phyloP scores from a whole-genome alignment of 2,888 invertebrate species.

The Pterostichus niger region DNA sequence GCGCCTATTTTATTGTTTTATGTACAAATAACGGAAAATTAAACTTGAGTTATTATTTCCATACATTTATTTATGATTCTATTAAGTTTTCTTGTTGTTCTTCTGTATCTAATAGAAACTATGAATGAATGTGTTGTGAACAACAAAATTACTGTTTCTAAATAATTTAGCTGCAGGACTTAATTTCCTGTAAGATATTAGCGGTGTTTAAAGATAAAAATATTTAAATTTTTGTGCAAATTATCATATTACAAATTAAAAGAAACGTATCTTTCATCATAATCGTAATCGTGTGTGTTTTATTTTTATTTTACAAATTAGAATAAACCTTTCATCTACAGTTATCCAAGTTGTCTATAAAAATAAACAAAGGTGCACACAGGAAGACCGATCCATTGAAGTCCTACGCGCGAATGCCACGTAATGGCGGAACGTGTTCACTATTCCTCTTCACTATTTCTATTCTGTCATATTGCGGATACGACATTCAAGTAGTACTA shows the following conservation, averaged over 20 bases:
- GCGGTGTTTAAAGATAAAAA: constrained; percentile 1
- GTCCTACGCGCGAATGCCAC: constrained; percentile 35
- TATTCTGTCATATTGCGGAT: constrained; percentile 17
- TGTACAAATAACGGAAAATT: too few relatives aligned
- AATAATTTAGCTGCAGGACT: too few relatives aligned
- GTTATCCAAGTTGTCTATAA: constrained; percentile 5
- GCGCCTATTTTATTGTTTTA: too few relatives aligned
- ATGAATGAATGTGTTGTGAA: too few relatives aligned
- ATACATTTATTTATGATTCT: too few relatives aligned
- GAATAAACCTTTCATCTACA: constrained; percentile 35
- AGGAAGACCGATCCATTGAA: constrained; percentile 15
- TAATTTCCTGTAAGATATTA: too few relatives aligned
- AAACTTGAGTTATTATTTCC: too few relatives aligned
- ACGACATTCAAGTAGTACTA: constrained; percentile 19
- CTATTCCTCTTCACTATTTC: too few relatives aligned
- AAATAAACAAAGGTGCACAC: constrained; percentile 6
- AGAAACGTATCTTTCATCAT: constrained; percentile 8
- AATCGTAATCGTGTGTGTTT: background rate
- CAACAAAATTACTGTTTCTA: too few relatives aligned
- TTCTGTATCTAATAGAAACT: too few relatives aligned
- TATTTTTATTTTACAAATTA: constrained; percentile 4
- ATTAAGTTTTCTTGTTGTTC: too few relatives aligned
- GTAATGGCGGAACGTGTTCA: background rate
- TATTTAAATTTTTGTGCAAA: constrained; percentile 19
- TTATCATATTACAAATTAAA: constrained; percentile 14